Evolutionary conservation across 2,888 invertebrate genomes (phyloP), one percentile per base, ranked within the genome.

Genomic region (Caenorhabditis uteleia): DNA sequence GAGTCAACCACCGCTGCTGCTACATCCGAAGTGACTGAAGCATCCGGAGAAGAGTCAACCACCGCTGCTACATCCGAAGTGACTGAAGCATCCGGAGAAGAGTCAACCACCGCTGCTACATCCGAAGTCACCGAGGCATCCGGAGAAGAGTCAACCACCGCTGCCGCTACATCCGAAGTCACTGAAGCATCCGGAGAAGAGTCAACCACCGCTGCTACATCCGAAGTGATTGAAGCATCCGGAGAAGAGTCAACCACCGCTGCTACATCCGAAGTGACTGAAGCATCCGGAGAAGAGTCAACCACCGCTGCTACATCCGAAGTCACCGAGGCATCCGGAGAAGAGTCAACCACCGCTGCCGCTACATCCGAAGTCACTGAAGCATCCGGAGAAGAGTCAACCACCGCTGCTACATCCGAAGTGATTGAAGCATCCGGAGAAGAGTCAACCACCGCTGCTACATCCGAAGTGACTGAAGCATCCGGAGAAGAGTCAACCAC

Each of bases 101-200:
- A 36, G n/a, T 25, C 23, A 23, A 27, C 38, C 8, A 57, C 48
- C 18, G 48, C 43, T 25, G 45, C 7, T n/a, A n/a, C n/a, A n/a
- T n/a, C n/a, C n/a, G 20, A 20, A 18, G 36, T 44, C 1, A 45
- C 46, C n/a, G 58, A 42, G 16, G 50, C 21, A 36, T 56, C 45
- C 23, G 48, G 49, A 46, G 48, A 31, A 27, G 48, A 36, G 29
- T 29, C 33, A 3, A 51, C 55, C 36, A 44, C 50, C 10, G 46
- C 51, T 1, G 42, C 53, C 20, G 23, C 46, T 29, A 33, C 46
- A 7, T 7, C 55, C 14, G 27, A 25, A 2, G 51, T 47, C 26
- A 51, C 57, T 38, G 49, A 65, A 46, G 68, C 43, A 45, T 48
- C 49, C 6, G 64, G 48, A 44, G 59, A 47, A 40, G 51, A 45